Evolutionary conservation across 2,797 vertebrate species (phyloP), one percentile per base, ranked within the genome.

Genomic region (Epinephelus awoara): DNA sequence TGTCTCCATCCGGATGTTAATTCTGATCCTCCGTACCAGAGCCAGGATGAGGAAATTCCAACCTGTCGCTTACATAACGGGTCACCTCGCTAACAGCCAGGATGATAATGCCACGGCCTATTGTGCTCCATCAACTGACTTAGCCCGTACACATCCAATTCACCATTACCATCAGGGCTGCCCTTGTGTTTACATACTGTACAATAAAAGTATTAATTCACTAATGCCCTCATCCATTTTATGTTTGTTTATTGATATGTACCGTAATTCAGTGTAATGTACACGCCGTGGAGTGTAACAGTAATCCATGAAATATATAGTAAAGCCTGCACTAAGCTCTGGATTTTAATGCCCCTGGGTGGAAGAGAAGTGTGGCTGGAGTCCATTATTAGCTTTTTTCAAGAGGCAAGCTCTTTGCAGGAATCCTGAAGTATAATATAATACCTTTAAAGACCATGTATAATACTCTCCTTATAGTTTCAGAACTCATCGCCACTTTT

Each of bases 31-130:
- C 59, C 1, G 52, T 73, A 64, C 69, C 56, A 67, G 67, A 81
- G 68, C 74, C 72, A 80, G 80, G 72, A 55, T 88, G 75, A 91
- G 81, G 68, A 88, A 86, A 89, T 69, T 57, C 57, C 87, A 85
- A 83, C 87, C 84, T 86, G 84, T 80, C 84, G 58, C 76, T 94
- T 94, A 83, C 65, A 57, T 93, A 93, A 94, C 69, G 6, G n/a
- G 23, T 59, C 79, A 79, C 66, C 67, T 74, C 47, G 3, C 70
- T 59, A 58, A 72, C 76, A 55, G 62, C 17, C 63, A 68, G 29
- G 63, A 63, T 56, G 67, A 65, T 49, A 63, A 74, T 63, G 59
- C 40, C 66, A 47, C 14, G 9, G 8, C 62, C 66, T 78, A 19
- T 44, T 80, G 69, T 69, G 47, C n/a, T 46, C 55, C 2, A 7